Conservation (phyloP, 2,888 invertebrate species). For the Apamea anceps region DNA sequence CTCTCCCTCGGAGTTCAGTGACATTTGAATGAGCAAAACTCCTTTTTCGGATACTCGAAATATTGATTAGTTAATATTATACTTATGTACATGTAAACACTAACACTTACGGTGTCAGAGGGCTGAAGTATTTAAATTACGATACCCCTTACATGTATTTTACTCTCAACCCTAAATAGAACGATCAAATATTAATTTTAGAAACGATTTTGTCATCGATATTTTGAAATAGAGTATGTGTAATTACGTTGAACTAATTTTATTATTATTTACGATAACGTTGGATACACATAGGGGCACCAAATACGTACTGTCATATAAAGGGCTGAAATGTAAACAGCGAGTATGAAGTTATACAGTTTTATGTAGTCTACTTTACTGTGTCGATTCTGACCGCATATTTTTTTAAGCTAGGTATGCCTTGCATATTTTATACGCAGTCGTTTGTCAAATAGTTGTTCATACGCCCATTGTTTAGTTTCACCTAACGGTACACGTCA, state of each 20-base stretch:
- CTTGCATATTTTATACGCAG: background rate
- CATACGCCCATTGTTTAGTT: background rate
- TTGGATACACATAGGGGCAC: conserved; percentile 5
- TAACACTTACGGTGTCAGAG: background rate
- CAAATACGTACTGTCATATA: background rate
- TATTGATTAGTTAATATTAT: background rate
- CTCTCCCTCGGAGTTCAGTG: background rate
- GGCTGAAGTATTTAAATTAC: background rate
- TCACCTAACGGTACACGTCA: conserved; percentile 12
- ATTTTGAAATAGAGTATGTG: background rate
- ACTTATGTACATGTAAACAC: background rate
- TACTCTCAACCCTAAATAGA: background rate
- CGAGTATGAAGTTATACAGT: background rate
- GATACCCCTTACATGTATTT: background rate
- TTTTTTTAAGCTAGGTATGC: background rate
- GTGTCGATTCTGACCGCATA: background rate
- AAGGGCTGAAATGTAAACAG: background rate
- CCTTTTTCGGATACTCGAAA: background rate
- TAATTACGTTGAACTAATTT: conserved; percentile 19
- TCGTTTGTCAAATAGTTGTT: background rate
- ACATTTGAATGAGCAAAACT: background rate
- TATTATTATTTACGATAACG: background rate
- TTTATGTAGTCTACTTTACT: background rate
- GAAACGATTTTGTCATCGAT: conserved; percentile 18
- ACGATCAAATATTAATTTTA: background rate